These are phyloP conservation scores for Papilio gigon DNA, from an alignment of 2,888 invertebrate species.

Conservation along the genomic window DNA sequence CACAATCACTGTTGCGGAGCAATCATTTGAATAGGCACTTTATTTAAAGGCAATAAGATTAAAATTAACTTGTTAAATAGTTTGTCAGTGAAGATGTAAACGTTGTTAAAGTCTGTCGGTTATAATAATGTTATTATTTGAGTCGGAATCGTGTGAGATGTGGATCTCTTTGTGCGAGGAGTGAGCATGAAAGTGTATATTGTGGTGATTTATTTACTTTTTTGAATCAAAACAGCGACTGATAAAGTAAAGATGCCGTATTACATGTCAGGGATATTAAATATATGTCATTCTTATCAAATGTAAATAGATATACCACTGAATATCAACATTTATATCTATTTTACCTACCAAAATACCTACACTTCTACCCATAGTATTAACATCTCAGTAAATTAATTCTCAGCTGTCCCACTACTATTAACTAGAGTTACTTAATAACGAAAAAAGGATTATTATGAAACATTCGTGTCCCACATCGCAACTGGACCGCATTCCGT, in stretches of 20 bases:
- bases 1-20: background rate
- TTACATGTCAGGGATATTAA: background rate
- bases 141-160: slow-evolving; percentile 71
- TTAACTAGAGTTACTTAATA: background rate
- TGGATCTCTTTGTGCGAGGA: slow-evolving; percentile 74
- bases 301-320: background rate
- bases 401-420: background rate
- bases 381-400: background rate
- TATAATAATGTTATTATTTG: slow-evolving; percentile 79
- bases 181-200: slow-evolving; percentile 61
- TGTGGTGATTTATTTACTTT: slow-evolving; percentile 50
- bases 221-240: slow-evolving; percentile 21
- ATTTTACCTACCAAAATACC: no score
- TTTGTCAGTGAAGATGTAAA: slow-evolving; percentile 35
- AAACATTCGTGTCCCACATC: slow-evolving; percentile 28
- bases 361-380: no score
- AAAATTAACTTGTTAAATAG: slow-evolving; percentile 44
- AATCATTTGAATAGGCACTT: slow-evolving; percentile 32
- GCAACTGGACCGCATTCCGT: slow-evolving; percentile 63
- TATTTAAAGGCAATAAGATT: slow-evolving; percentile 45
- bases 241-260: slow-evolving; percentile 5
- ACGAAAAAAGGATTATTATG: slow-evolving; percentile 21
- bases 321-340: no score
- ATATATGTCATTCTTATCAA: background rate
- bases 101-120: slow-evolving; percentile 57